phyloP scores from a whole-genome alignment of 2,797 vertebrate species.

The Alauda arvensis region DNA sequence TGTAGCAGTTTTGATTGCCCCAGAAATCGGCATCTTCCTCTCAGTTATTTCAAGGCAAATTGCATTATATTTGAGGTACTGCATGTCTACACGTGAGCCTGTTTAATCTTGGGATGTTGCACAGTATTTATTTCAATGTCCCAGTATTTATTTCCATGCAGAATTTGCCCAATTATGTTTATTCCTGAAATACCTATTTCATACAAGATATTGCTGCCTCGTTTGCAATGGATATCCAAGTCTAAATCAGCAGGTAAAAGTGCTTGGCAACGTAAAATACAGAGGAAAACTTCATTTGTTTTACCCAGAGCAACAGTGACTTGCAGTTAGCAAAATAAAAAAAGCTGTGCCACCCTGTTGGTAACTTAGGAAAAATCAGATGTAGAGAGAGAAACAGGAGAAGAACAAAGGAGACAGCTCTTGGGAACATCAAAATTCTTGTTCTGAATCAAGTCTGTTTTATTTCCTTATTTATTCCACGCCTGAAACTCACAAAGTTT shows the following conservation, averaged over 20 bases:
- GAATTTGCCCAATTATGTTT: background rate
- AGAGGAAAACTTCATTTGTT: background rate
- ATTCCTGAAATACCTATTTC: background rate
- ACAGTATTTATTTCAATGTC: background rate
- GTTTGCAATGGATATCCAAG: background rate
- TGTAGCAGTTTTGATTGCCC: background rate
- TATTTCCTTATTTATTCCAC: background rate
- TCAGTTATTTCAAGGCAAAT: background rate
- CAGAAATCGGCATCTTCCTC: background rate
- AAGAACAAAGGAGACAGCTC: background rate
- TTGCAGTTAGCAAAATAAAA: background rate
- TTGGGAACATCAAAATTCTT: background rate
- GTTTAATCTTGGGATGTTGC: background rate
- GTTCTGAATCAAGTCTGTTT: background rate
- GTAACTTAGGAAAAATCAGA: background rate
- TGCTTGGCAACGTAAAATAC: background rate
- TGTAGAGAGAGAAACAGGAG: background rate
- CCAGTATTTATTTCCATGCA: background rate
- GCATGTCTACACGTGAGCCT: rapidly evolving
- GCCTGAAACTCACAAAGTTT: background rate
- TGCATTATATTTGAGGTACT: background rate
- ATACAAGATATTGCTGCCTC: background rate
- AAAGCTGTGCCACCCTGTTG: background rate
- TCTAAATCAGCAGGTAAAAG: background rate
- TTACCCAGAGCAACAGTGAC: background rate